phyloP scores from a whole-genome alignment of 2,797 vertebrate species.

The Epinephelus coioides region DNA sequence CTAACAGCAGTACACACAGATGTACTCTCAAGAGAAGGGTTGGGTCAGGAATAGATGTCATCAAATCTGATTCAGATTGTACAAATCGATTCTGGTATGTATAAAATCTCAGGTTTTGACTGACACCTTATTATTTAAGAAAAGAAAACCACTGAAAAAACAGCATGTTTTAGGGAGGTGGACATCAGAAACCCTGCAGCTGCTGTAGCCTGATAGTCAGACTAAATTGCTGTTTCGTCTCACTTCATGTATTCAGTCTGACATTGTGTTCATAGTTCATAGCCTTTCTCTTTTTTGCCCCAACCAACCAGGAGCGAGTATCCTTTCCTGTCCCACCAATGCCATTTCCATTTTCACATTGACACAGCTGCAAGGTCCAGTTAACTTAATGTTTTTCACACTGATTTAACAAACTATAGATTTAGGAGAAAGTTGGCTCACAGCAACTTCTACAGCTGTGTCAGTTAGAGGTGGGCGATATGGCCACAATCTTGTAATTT shows the following conservation, averaged over 20 bases:
- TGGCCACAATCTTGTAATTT: no score
- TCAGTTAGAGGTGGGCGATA: no score
- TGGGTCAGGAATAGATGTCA: not conserved
- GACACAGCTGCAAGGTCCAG: not conserved
- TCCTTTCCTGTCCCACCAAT: no score
- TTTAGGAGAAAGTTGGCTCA: not conserved
- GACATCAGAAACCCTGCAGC: not conserved
- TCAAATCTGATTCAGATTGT: not conserved
- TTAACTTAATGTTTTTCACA: not conserved
- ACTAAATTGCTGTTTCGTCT: not conserved
- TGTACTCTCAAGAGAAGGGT: not conserved
- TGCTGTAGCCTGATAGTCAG: not conserved
- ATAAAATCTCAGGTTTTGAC: not conserved
- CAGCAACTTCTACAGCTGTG: not conserved
- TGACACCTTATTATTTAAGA: not conserved
- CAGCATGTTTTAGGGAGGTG: not conserved
- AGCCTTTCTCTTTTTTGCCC: no score
- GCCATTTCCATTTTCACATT: no score
- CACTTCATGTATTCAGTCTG: not conserved
- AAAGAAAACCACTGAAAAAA: not conserved
- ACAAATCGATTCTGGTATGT: not conserved
- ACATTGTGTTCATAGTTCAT: not conserved
- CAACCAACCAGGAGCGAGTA: no score
- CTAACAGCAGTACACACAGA: not conserved
- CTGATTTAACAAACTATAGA: not conserved